phyloP scores from a whole-genome alignment of 1,140 invertebrate species.

The Papilio helenus region DNA sequence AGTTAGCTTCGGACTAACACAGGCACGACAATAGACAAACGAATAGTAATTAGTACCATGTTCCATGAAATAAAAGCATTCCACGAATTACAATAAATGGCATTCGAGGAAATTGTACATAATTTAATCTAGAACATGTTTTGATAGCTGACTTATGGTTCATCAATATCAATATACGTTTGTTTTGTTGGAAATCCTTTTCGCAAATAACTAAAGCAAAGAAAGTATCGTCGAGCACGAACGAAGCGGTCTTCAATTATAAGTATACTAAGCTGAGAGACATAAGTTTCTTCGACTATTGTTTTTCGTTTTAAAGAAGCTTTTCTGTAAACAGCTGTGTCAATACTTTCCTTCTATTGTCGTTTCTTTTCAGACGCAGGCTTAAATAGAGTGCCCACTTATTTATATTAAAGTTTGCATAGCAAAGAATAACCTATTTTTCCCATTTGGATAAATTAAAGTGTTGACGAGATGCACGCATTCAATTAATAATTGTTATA shows the following conservation, averaged over 20 bases:
- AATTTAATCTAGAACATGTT: neutral
- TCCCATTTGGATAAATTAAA: neutral
- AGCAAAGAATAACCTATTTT: neutral
- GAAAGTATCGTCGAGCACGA: neutral
- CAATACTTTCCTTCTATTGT: neutral
- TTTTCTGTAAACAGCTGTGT: slow-evolving; percentile 3
- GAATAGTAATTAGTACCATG: neutral
- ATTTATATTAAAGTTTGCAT: neutral
- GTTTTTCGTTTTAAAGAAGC: slow-evolving; percentile 12
- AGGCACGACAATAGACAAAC: neutral
- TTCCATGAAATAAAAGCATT: neutral
- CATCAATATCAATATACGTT: neutral
- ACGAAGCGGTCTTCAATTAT: neutral
- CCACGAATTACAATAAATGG: neutral
- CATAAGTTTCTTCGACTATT: neutral
- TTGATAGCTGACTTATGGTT: neutral
- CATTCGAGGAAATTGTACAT: neutral
- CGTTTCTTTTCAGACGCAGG: neutral
- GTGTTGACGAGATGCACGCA: neutral
- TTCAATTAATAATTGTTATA: neutral
- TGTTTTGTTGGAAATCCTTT: neutral
- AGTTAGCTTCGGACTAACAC: neutral
- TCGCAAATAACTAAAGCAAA: neutral
- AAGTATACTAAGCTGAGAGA: neutral
- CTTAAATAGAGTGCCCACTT: slow-evolving; percentile 7